Evolutionary conservation across 2,888 invertebrate genomes (phyloP).

Genomic region (Oligia fasciuncula): DNA sequence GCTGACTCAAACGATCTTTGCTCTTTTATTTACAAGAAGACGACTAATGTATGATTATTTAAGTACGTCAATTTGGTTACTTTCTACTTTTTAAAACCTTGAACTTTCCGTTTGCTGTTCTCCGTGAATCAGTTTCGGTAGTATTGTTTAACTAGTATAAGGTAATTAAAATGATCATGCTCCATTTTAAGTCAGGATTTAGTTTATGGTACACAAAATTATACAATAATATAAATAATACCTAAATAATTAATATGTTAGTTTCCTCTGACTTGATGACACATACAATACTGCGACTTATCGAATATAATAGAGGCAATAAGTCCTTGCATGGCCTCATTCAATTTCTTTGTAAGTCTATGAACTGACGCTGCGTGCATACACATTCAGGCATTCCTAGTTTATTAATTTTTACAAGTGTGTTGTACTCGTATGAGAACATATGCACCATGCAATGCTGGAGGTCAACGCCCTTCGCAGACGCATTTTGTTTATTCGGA

Average conservation of each 20-base stretch:
- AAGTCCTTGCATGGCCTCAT: conserved; percentile 54
- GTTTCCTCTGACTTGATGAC: conserved; percentile 16
- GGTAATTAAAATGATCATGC: conserved; percentile 11
- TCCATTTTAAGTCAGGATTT: conserved; percentile 29
- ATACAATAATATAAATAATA: conserved; percentile 7
- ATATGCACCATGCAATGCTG: conserved; percentile 61
- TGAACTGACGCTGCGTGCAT: conserved; percentile 57
- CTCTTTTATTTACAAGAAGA: conserved; percentile 39
- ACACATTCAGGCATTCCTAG: conserved; percentile 57
- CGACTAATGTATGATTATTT: conserved; percentile 13
- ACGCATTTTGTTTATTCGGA: conserved; percentile 69
- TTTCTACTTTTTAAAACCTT: conserved; percentile 15
- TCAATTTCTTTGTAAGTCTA: conserved; percentile 58
- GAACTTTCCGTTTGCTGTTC: conserved; percentile 1
- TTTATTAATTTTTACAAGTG: conserved; percentile 66
- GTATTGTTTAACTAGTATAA: not conserved
- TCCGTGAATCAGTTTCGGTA: conserved; percentile 18
- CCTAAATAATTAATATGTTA: not conserved
- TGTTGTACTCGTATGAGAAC: conserved; percentile 45
- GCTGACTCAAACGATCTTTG: conserved; percentile 67
- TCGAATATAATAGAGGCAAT: conserved; percentile 46
- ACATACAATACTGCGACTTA: conserved; percentile 6
- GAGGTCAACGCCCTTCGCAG: conserved; percentile 70
- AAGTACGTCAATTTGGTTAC: conserved; percentile 19
- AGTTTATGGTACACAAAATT: conserved; percentile 11